Percentiles rank a stretch among this genome's conserved stretches.
These are phyloP conservation scores for Drosophila fungiperda DNA, from an alignment of 2,888 invertebrate species.

Conservation along the genomic window DNA sequence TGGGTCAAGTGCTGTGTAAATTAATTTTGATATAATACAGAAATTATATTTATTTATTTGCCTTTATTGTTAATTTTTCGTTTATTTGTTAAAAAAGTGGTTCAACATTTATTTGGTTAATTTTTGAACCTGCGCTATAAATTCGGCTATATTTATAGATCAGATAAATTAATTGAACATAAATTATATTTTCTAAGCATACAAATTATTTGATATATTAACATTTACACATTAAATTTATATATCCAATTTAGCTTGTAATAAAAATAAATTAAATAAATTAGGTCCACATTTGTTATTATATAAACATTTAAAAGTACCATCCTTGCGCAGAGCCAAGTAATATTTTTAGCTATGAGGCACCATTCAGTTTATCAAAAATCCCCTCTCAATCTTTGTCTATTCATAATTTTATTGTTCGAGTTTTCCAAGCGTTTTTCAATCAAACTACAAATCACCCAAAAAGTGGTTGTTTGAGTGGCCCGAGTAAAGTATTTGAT, in stretches of 20 bases:
- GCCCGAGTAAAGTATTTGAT: constrained; percentile 53
- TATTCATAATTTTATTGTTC: background rate
- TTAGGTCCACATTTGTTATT: background rate
- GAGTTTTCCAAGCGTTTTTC: background rate
- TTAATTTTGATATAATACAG: background rate
- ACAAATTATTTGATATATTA: background rate
- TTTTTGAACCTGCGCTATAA: background rate
- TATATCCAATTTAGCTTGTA: background rate
- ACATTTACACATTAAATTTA: background rate
- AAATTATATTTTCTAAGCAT: background rate
- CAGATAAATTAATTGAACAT: background rate
- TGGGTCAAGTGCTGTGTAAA: background rate
- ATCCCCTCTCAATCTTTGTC: background rate
- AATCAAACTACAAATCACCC: background rate
- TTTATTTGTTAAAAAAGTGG: background rate
- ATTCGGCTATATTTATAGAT: background rate
- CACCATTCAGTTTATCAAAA: background rate
- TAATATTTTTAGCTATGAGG: background rate
- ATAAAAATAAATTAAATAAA: background rate
- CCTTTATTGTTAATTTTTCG: background rate
- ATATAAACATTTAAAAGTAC: background rate
- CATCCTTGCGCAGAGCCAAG: background rate
- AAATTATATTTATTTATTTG: background rate
- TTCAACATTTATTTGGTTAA: background rate
- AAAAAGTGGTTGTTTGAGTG: background rate